Percentiles rank a stretch among this genome's conserved stretches.
phyloP scores from a whole-genome alignment of 2,113 vertebrate species.

The Mesocricetus auratus region DNA sequence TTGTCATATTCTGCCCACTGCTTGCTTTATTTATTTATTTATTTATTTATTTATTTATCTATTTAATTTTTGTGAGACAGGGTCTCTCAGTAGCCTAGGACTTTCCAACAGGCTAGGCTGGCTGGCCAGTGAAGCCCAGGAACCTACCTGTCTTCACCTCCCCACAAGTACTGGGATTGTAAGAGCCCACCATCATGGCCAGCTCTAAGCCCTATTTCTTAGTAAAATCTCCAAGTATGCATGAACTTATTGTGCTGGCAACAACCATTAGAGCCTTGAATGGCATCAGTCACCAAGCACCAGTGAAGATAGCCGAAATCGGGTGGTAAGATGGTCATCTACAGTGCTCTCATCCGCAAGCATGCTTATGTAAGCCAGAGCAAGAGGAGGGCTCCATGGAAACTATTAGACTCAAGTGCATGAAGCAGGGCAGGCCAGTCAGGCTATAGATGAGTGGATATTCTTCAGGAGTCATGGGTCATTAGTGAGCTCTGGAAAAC shows the following conservation, averaged over 20 bases:
- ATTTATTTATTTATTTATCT: too few relatives aligned
- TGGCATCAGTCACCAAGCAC: background rate
- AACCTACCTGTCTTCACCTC: background rate
- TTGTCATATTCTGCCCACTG: background rate
- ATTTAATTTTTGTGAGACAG: background rate
- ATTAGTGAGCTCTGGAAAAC: background rate
- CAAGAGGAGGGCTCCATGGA: background rate
- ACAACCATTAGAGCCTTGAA: background rate
- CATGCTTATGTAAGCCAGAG: background rate
- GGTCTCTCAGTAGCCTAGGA: background rate
- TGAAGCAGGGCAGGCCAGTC: background rate
- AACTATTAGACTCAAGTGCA: background rate
- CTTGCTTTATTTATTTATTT: too few relatives aligned
- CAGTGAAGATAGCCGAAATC: background rate
- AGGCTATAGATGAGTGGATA: background rate
- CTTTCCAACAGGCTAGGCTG: background rate
- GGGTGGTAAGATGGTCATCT: background rate
- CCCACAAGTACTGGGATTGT: background rate
- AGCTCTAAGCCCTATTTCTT: background rate
- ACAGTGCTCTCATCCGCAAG: background rate
- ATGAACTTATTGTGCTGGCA: background rate
- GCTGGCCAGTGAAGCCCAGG: background rate
- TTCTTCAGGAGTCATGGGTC: background rate
- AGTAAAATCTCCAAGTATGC: background rate
- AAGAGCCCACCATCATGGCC: background rate